These are phyloP conservation scores for Campylomormyrus tamandua DNA, from an alignment of 2,113 vertebrate genomes.

Conservation along the genomic window DNA sequence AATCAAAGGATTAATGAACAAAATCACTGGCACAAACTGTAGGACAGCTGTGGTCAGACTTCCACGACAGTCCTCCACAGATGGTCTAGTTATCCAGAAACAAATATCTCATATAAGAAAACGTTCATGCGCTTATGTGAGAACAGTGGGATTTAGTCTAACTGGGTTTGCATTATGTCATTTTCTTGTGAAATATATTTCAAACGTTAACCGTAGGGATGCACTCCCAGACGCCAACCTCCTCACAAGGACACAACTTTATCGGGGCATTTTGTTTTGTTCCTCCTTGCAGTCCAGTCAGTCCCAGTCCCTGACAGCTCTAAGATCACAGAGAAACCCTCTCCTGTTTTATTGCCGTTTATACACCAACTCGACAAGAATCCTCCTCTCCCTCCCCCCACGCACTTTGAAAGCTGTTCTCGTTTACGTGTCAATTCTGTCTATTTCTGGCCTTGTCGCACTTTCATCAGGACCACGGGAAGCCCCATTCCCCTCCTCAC, in stretches of 20 bases:
- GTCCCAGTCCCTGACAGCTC: not conserved
- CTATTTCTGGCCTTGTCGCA: not conserved
- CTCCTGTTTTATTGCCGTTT: not conserved
- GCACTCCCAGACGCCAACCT: not conserved
- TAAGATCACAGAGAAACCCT: not conserved
- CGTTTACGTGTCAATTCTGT: not conserved
- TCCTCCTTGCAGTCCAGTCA: not conserved
- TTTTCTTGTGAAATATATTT: not conserved
- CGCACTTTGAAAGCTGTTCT: not conserved
- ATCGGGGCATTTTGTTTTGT: not conserved
- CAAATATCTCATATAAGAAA: not conserved
- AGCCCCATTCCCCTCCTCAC: not conserved
- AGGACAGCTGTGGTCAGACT: not conserved
- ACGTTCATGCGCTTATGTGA: not conserved
- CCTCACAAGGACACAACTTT: not conserved
- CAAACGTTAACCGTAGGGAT: not conserved
- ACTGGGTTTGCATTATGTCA: not conserved
- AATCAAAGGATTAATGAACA: not conserved
- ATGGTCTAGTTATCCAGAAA: not conserved
- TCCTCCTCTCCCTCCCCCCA: not conserved
- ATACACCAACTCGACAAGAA: not conserved
- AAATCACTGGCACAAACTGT: not conserved
- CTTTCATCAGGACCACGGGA: conserved; percentile 2
- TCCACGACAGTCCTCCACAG: not conserved
- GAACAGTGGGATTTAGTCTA: not conserved